phyloP scores from a whole-genome alignment of 2,797 vertebrate species.

The Zonotrichia albicollis region DNA sequence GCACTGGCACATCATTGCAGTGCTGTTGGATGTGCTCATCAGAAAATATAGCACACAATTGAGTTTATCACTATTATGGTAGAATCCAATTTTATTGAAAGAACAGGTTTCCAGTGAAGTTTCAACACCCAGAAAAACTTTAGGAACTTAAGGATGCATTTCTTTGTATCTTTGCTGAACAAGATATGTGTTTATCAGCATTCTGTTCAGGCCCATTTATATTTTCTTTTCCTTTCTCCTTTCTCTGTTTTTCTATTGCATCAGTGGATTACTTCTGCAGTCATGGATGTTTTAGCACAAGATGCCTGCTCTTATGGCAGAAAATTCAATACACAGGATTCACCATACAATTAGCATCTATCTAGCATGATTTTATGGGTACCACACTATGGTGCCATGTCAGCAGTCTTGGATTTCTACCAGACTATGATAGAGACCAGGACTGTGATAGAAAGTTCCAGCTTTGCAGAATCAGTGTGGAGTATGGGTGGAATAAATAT shows the following conservation, averaged over 20 bases:
- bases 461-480: background rate
- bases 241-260: background rate
- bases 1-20: background rate
- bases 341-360: background rate
- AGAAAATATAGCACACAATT: background rate
- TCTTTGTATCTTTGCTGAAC: background rate
- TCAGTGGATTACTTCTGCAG: background rate
- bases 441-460: background rate
- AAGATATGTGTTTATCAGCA: background rate
- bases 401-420: background rate
- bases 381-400: background rate
- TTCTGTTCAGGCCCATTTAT: background rate
- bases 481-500: background rate
- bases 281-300: background rate
- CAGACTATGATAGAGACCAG: background rate
- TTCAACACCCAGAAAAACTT: background rate
- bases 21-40: background rate
- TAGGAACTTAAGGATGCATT: background rate
- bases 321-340: background rate
- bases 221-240: background rate
- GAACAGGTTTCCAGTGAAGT: background rate
- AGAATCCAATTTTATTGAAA: background rate
- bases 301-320: background rate
- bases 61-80: background rate
- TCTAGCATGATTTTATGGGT: background rate